Evolutionary conservation across 1,140 invertebrate species (phyloP), one percentile per base, ranked within the genome.

Genomic region (Philopotamus ludificatus): DNA sequence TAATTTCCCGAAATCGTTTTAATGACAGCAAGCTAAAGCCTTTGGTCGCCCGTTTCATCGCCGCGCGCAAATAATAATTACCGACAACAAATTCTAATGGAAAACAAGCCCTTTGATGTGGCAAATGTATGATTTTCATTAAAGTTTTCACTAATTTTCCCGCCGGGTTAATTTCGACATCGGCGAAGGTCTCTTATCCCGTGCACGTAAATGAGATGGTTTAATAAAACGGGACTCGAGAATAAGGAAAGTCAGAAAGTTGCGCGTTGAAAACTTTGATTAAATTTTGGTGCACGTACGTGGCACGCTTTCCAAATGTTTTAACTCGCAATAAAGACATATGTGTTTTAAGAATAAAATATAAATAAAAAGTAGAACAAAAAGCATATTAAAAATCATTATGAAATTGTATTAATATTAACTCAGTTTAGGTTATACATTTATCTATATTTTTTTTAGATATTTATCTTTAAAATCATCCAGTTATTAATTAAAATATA

Each of bases 141-240:
- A 55, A 55, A 55, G 25, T 55, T 55, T 55, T 55, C 26, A 15
- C 51, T 10, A 55, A 55, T 55, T 34, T 26, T 26, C 51, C 10
- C 49, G 49, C 16, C 51, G 23, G 51, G 12, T 22, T 26, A 55
- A 55, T 55, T 51, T 20, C 28, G 28, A 34, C 28, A 34, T 34
- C 28, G 4, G 28, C 28, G 28, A n/a, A n/a, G n/a, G n/a, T n/a
- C 28, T 4, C 28, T 34, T 34, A 7, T 12, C 28, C 12, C 12
- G 4, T 34, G 28, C 12, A 34, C 28, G 28, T 12, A 34, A 55
- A 55, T 55, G 51, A 55, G 51, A 55, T 25, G 51, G 23, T 55
- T 55, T 55, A 55, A 25, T 53, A 26, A 25, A 28, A 25, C 28
- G n/a, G 28, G 39, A 55, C 22, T 39, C 20, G 20, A 34, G 51